Percentiles rank a stretch among this genome's conserved stretches.
These are phyloP conservation scores for Grallaria varia DNA, from an alignment of 2,113 vertebrate species.

Conservation along the genomic window DNA sequence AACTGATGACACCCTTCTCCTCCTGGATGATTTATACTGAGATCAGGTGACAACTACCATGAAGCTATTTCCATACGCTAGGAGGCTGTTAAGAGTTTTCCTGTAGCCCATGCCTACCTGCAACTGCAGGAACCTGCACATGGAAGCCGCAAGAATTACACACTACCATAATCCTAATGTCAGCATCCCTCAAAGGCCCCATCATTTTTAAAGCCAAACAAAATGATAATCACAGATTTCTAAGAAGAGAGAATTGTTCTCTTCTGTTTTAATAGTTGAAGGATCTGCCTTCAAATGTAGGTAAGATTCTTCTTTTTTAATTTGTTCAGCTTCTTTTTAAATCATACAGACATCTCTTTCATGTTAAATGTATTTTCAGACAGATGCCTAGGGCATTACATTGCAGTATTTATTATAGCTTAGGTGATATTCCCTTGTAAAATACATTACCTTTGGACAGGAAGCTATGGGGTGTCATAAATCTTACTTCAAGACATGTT, in stretches of 20 bases:
- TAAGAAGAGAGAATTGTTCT: background rate
- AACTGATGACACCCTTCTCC: background rate
- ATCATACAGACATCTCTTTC: background rate
- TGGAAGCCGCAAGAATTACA: background rate
- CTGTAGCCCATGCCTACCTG: background rate
- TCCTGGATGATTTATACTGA: background rate
- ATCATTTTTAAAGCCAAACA: background rate
- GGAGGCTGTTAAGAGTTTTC: background rate
- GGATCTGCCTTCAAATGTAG: background rate
- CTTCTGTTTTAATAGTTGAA: background rate
- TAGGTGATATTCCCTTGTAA: background rate
- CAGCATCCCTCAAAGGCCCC: background rate
- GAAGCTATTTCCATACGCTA: background rate
- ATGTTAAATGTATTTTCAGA: background rate
- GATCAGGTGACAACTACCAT: background rate
- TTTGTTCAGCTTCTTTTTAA: background rate
- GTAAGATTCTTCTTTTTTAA: background rate
- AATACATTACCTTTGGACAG: slow-evolving; percentile 1
- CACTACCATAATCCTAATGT: background rate
- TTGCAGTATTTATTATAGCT: background rate
- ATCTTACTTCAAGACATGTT: background rate
- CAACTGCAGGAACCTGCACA: background rate
- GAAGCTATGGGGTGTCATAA: background rate
- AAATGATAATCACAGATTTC: background rate
- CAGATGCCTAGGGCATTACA: background rate